Evolutionary conservation across 2,113 vertebrate genomes (phyloP).

Genomic region (Actenoides lindsayi): DNA sequence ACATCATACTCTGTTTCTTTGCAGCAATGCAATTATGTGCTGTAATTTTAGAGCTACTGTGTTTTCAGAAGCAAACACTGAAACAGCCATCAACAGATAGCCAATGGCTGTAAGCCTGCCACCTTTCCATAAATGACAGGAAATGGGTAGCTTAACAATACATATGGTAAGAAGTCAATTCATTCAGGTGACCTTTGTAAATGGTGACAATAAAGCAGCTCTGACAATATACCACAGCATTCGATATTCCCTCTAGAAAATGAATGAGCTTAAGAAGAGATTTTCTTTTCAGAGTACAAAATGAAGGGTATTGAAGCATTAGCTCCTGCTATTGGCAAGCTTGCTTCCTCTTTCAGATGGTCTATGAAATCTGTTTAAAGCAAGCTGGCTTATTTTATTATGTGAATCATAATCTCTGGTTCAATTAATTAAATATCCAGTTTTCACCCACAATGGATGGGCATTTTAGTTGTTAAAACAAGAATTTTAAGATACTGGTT

Average conservation of each 20-base stretch:
- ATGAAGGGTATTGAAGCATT: conserved; percentile 71
- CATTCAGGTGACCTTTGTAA: conserved; percentile 79
- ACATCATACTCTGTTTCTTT: conserved; percentile 8
- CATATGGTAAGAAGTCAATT: conserved; percentile 70
- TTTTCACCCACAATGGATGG: background rate
- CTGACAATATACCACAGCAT: conserved; percentile 67
- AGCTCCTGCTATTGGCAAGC: conserved; percentile 69
- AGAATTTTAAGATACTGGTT: background rate
- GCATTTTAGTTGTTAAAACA: background rate
- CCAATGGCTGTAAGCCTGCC: conserved; percentile 41
- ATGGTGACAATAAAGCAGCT: conserved; percentile 70
- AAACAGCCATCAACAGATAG: conserved; percentile 51
- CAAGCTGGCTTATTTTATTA: conserved; percentile 39
- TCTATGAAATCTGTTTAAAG: conserved; percentile 44
- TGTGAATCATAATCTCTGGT: background rate
- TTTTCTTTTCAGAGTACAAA: conserved; percentile 67
- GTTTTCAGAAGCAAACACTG: conserved; percentile 15
- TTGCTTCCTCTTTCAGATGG: conserved; percentile 26
- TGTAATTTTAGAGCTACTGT: conserved; percentile 52
- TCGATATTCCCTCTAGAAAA: conserved; percentile 69
- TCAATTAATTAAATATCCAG: conserved; percentile 17
- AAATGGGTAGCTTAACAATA: conserved; percentile 57
- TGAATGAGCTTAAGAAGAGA: conserved; percentile 71
- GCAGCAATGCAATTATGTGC: conserved; percentile 38
- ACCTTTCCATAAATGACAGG: conserved; percentile 64